Conservation (phyloP, 2,113 vertebrate species). For the Ammodytes marinus region DNA sequence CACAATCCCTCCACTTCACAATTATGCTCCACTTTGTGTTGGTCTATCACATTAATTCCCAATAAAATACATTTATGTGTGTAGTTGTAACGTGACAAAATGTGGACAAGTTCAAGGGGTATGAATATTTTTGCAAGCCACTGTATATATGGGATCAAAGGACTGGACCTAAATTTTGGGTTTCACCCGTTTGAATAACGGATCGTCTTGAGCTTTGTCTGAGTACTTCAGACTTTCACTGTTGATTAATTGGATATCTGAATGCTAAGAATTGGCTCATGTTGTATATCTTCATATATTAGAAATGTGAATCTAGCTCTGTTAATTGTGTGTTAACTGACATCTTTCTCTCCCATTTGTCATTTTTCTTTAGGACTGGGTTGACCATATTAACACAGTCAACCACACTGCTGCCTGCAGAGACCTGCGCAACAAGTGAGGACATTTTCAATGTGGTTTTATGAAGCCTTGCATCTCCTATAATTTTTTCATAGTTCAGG, state of each 20-base stretch:
- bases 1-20: too few species aligned
- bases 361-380: constrained; percentile 88
- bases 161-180: not conserved
- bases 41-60: too few species aligned
- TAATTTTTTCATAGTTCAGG: not conserved
- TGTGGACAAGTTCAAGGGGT: not conserved
- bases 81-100: not conserved
- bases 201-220: not conserved
- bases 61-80: not conserved
- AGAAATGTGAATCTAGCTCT: constrained; percentile 9
- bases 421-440: constrained; percentile 92
- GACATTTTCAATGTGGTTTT: not conserved
- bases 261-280: not conserved
- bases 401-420: constrained; percentile 92
- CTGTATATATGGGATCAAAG: not conserved
- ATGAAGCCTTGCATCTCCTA: not conserved
- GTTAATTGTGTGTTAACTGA: not conserved
- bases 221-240: not conserved
- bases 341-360: constrained; percentile 19
- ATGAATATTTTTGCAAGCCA: too few species aligned
- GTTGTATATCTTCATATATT: not conserved
- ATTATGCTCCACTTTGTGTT: too few species aligned
- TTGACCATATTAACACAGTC: constrained; percentile 90
- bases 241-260: not conserved
- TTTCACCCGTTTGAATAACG: not conserved